Conservation (phyloP, 2,888 invertebrate species). For the Plebejus anna region DNA sequence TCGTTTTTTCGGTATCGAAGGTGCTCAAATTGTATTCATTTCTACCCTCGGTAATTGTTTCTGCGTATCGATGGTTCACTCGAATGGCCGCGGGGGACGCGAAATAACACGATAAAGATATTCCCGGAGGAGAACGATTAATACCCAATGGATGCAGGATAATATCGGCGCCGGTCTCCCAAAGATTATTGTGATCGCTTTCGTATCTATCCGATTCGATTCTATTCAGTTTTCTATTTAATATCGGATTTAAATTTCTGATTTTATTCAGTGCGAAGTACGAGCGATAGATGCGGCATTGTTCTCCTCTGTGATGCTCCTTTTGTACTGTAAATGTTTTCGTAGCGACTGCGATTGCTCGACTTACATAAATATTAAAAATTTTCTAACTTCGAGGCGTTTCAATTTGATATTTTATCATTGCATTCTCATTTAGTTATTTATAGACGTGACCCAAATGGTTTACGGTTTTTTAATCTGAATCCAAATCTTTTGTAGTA, state of each 20-base stretch:
- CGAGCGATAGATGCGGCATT: slow-evolving; percentile 35
- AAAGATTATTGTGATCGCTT: slow-evolving; percentile 46
- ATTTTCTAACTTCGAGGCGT: not conserved
- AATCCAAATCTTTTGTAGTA: not conserved
- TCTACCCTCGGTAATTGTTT: slow-evolving; percentile 36
- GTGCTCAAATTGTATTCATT: slow-evolving; percentile 27
- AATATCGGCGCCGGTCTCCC: slow-evolving; percentile 52
- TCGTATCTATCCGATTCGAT: slow-evolving; percentile 38
- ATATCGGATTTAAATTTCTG: slow-evolving; percentile 38
- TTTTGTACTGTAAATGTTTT: slow-evolving; percentile 32
- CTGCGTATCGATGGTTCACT: slow-evolving; percentile 36
- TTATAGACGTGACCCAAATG: not conserved
- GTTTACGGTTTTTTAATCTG: slow-evolving; percentile 11
- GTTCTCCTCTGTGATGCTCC: slow-evolving; percentile 34
- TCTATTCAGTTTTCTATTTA: slow-evolving; percentile 39
- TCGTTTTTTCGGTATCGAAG: slow-evolving; percentile 1
- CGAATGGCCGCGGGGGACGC: slow-evolving; percentile 36
- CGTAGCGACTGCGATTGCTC: not conserved
- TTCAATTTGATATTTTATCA: not conserved
- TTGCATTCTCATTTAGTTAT: not conserved
- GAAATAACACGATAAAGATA: slow-evolving; percentile 43
- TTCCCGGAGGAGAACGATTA: slow-evolving; percentile 49
- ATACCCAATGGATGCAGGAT: slow-evolving; percentile 43
- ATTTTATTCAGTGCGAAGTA: slow-evolving; percentile 35
- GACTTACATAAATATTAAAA: slow-evolving; percentile 5